Evolutionary conservation across 2,113 vertebrate genomes (phyloP).

Genomic region (Percopsis transmontana): DNA sequence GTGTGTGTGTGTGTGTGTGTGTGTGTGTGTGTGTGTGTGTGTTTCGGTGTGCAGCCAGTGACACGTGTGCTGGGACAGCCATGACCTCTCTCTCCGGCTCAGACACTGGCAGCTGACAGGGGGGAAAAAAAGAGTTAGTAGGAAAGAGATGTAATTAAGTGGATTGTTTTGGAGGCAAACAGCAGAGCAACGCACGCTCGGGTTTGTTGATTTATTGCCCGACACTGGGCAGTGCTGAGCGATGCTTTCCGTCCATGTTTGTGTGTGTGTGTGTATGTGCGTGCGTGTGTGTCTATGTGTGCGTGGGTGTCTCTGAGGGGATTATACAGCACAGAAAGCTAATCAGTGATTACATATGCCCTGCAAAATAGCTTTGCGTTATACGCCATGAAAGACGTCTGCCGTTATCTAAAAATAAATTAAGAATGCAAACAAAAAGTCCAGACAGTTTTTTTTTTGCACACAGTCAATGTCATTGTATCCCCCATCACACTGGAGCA

Average conservation of each 20-base stretch:
- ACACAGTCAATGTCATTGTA: not conserved
- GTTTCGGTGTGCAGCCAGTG: slow-evolving; percentile 16
- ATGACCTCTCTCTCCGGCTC: slow-evolving; percentile 54
- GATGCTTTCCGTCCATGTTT: not conserved
- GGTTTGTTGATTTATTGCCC: slow-evolving; percentile 12
- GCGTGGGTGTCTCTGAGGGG: not conserved
- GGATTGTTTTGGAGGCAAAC: slow-evolving; percentile 15
- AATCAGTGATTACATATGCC: slow-evolving; percentile 20
- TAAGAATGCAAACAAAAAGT: not conserved
- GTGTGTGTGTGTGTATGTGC: not conserved
- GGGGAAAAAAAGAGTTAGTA: slow-evolving; percentile 8
- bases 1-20: slow-evolving; percentile 3
- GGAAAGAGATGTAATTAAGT: slow-evolving; percentile 19
- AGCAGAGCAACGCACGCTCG: not conserved
- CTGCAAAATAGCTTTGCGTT: slow-evolving; percentile 12
- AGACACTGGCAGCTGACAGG: slow-evolving; percentile 10
- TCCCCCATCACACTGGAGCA: not conserved
- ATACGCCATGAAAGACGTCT: not conserved
- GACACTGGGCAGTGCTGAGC: not conserved
- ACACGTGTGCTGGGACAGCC: slow-evolving; percentile 49
- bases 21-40: not conserved
- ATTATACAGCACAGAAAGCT: slow-evolving; percentile 8
- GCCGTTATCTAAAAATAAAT: not conserved
- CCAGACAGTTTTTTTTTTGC: not conserved
- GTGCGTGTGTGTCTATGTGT: not conserved